These are phyloP conservation scores for Cyanoderma ruficeps DNA, from an alignment of 2,113 vertebrate genomes.

Conservation along the genomic window DNA sequence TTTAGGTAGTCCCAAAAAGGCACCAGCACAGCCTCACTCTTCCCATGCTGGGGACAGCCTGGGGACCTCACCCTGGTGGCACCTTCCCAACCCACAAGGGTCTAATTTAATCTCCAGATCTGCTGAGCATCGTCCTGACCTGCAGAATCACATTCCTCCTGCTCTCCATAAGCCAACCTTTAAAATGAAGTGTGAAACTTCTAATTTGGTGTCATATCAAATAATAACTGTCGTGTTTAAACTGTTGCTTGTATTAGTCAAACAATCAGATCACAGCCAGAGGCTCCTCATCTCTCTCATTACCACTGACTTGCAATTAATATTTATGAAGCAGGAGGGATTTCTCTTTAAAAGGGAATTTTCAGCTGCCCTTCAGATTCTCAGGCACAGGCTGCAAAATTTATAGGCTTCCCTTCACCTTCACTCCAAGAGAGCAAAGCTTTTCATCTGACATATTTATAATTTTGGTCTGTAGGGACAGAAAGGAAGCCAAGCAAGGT, in stretches of 20 bases:
- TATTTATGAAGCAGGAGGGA: slow-evolving; percentile 72
- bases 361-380: slow-evolving; percentile 25
- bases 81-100: rapidly evolving
- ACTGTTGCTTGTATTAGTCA: slow-evolving; percentile 70
- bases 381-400: slow-evolving; percentile 53
- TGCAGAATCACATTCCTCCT: not conserved
- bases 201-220: slow-evolving; percentile 64
- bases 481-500: not conserved
- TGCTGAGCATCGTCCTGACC: not conserved
- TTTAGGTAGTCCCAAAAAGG: rapidly evolving
- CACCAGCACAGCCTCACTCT: not conserved
- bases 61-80: not conserved
- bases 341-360: not conserved
- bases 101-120: not conserved
- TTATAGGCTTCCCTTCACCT: slow-evolving; percentile 54
- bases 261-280: slow-evolving; percentile 72
- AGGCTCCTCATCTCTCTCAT: slow-evolving; percentile 46
- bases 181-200: not conserved
- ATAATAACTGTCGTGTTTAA: slow-evolving; percentile 65
- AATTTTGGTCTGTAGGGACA: slow-evolving; percentile 3
- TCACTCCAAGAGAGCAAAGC: not conserved
- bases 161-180: not conserved
- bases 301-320: slow-evolving; percentile 62
- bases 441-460: not conserved
- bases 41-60: not conserved